Evolutionary conservation across 2,888 invertebrate species (phyloP), one percentile per base, ranked within the genome.

Genomic region (Eupithecia inturbata): DNA sequence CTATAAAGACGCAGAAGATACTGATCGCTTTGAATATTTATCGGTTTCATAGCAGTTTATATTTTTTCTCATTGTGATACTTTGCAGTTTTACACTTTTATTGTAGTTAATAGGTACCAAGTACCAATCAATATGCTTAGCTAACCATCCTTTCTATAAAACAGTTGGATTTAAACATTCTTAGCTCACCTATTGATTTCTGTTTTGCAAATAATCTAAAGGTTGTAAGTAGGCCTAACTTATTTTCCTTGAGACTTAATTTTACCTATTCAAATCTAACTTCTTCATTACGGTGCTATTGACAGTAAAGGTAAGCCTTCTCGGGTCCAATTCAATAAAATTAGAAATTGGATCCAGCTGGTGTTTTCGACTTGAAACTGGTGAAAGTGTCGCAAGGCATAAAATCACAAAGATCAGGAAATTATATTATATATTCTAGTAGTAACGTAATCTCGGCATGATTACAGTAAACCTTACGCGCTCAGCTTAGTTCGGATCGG

Each of bases 401-500:
- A 16, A 31, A 45, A 63, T 26, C 31, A 22, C 63, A n/a, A 33
- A 33, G 66, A 66, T 66, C 66, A 66, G 39, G 63, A 64, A 64
- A 26, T 66, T 22, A 41, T 66, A 36, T 28, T 33, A 22, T 66
- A 26, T 66, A 66, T 41, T 66, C 66, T 41, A 66, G 14, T 45
- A 28, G 39, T 70, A 45, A 75, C 73, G 39, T 70, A 45, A 81
- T 82, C 82, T 80, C 78, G 77, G 70, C 77, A 79, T 78, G 81
- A 82, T 83, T 81, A 86, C 83, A 82, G 83, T 85, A 85, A 87
- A 87, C 81, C 79, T 82, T 80, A 78, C 79, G 79, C 81, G 78
- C 67, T 68, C 66, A 68, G 77, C 77, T 74, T 70, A 81, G 78
- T 83, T 87, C 82, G 81, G 82, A 84, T 85, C 75, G 77, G 81